Evolutionary conservation across 2,797 vertebrate genomes (phyloP), one percentile per base, ranked within the genome.

Genomic region (Pipistrellus pygmaeus): DNA sequence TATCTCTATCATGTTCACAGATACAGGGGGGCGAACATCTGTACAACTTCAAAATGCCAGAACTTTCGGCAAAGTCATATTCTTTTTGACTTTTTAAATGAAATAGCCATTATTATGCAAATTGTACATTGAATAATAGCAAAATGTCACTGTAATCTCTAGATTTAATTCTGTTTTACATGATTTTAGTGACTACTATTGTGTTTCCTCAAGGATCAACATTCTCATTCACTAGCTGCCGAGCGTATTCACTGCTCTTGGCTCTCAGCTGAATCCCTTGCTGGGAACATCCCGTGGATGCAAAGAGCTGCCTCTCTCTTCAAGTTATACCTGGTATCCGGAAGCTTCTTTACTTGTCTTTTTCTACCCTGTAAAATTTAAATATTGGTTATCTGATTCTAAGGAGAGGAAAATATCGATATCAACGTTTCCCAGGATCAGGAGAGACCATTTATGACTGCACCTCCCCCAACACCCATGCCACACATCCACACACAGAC

Each of bases 1-100:
- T 94, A 98, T n/a, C n/a, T n/a, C n/a, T n/a, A 98, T 98, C 97
- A 97, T 98, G 97, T 97, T 97, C 94, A 97, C 85, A 88, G 96
- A 94, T 96, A 98, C 95, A 95, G 88, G 83, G 25, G 94, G 93
- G 92, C 94, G 92, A 92, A 95, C 71, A 87, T 97, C 96, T 93
- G 94, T 96, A 97, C 64, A 94, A 96, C 97, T 97, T 97, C 91
- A 95, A 30, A 91, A 86, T 86, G 32, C 32, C 11, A 85, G 38
- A 80, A 48, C 23, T 68, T 85, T 88, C 51, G 27, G 60, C 77
- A 73, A 85, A 66, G 0, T 64, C 44, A 57, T 53, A 55, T 41
- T 77, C 41, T 85, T 85, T 85, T 94, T 57, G 27, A 88, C 57
- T 90, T 81, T 88, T 93, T 75, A 27, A 48, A 90, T 73, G 81